Evolutionary conservation across 2,888 invertebrate species (phyloP).

Genomic region (Thysanoteuthis rhombus): DNA sequence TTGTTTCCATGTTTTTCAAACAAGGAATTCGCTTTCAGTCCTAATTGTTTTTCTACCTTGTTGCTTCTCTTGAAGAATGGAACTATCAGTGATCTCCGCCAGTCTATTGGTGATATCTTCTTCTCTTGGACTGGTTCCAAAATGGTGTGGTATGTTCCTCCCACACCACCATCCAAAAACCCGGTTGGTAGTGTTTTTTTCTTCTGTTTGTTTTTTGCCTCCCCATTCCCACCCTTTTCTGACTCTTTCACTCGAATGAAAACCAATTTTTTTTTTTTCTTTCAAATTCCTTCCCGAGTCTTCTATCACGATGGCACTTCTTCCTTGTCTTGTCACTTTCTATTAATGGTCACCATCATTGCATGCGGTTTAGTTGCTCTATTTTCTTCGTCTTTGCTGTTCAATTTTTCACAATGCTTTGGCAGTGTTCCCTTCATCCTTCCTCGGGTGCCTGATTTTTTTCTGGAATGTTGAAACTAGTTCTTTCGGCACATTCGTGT

Average conservation of each 20-base stretch:
- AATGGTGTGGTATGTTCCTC: not conserved
- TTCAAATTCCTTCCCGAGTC: too few relatives aligned
- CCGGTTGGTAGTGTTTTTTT: not conserved
- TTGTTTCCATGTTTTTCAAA: not conserved
- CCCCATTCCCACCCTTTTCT: not conserved
- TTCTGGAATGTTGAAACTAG: too few relatives aligned
- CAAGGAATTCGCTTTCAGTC: not conserved
- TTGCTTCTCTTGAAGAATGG: not conserved
- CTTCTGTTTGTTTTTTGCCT: not conserved
- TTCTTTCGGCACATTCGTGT: too few relatives aligned
- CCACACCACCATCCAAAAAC: not conserved
- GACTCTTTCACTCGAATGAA: not conserved
- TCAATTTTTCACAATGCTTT: too few relatives aligned
- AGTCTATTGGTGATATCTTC: slow-evolving; percentile 12
- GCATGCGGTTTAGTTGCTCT: too few relatives aligned
- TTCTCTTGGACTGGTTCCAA: slow-evolving; percentile 12
- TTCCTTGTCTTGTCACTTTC: not conserved
- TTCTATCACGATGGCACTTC: not conserved
- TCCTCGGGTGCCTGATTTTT: too few relatives aligned
- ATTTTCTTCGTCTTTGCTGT: too few relatives aligned
- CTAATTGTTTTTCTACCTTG: not conserved
- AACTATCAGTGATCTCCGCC: slow-evolving; percentile 12
- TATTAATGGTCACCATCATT: too few relatives aligned
- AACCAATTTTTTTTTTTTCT: too few relatives aligned
- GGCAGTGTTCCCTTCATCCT: too few relatives aligned